These are phyloP conservation scores for Ascaphus truei DNA, from an alignment of 2,113 vertebrate genomes.

Conservation along the genomic window DNA sequence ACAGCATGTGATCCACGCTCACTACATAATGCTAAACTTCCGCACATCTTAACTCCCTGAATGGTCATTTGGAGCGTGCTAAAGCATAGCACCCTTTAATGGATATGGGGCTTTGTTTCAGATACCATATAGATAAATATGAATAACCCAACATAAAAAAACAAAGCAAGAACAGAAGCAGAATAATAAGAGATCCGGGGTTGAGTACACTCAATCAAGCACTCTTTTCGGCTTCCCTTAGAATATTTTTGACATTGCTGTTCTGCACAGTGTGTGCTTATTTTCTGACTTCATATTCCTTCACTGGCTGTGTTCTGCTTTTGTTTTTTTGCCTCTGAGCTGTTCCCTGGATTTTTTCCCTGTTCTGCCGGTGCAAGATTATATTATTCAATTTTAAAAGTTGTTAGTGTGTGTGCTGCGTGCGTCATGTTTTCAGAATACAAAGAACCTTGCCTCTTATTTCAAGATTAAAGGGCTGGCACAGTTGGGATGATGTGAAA, in stretches of 20 bases:
- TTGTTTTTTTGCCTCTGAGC: conserved; percentile 21
- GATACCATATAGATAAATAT: not conserved
- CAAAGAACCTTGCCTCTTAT: not conserved
- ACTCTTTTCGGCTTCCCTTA: not conserved
- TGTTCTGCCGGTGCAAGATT: not conserved
- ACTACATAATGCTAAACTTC: too few species aligned
- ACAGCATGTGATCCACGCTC: too few species aligned
- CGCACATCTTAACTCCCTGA: too few species aligned
- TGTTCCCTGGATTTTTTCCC: conserved; percentile 14
- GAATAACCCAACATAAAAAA: not conserved
- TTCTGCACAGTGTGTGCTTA: not conserved
- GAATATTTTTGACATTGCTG: too few species aligned
- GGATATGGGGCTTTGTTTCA: too few species aligned
- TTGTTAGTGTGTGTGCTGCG: conserved; percentile 11
- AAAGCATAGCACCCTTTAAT: too few species aligned
- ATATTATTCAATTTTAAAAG: conserved; percentile 20
- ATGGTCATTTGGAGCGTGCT: too few species aligned
- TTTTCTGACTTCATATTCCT: conserved; percentile 11
- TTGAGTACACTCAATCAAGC: conserved; percentile 11
- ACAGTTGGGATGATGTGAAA: conserved; percentile 25
- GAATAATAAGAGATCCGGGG: not conserved
- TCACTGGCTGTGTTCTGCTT: conserved; percentile 9
- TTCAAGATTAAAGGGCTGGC: conserved; percentile 22
- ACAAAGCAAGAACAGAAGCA: not conserved
- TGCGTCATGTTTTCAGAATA: conserved; percentile 11